These are phyloP conservation scores for Columbina picui DNA, from an alignment of 2,113 vertebrate genomes.

Conservation along the genomic window DNA sequence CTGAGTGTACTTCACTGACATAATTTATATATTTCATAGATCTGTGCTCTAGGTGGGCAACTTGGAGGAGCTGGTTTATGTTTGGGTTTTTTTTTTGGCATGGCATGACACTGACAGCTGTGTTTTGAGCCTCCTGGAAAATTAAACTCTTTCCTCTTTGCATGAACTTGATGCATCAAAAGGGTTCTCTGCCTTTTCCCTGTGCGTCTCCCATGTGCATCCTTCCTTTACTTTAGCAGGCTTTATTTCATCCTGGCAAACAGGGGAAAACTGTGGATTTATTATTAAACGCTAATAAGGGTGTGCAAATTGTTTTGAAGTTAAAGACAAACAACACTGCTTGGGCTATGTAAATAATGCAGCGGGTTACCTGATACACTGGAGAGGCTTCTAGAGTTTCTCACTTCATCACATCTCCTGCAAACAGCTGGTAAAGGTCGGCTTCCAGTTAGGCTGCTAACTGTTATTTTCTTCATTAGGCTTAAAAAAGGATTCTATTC, in stretches of 20 bases:
- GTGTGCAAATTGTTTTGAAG: slow-evolving; percentile 27
- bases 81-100: neutral
- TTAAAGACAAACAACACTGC: neutral
- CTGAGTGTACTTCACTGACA: neutral
- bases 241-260: neutral
- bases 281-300: slow-evolving; percentile 8
- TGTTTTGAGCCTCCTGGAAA: neutral
- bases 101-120: neutral
- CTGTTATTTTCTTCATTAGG: neutral
- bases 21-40: neutral
- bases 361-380: neutral
- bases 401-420: neutral
- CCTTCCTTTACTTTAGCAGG: neutral
- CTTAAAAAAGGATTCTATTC: neutral
- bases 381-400: slow-evolving; percentile 27
- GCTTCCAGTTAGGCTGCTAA: neutral
- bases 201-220: accelerated
- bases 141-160: neutral
- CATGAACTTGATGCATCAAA: neutral
- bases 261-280: neutral
- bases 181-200: neutral
- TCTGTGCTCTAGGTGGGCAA: neutral
- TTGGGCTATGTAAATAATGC: slow-evolving; percentile 29
- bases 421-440: neutral
- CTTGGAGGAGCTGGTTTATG: neutral